Base-by-base conservation (phyloP, 2,888 invertebrate species). In the Drosophila vallismaia region DNA sequence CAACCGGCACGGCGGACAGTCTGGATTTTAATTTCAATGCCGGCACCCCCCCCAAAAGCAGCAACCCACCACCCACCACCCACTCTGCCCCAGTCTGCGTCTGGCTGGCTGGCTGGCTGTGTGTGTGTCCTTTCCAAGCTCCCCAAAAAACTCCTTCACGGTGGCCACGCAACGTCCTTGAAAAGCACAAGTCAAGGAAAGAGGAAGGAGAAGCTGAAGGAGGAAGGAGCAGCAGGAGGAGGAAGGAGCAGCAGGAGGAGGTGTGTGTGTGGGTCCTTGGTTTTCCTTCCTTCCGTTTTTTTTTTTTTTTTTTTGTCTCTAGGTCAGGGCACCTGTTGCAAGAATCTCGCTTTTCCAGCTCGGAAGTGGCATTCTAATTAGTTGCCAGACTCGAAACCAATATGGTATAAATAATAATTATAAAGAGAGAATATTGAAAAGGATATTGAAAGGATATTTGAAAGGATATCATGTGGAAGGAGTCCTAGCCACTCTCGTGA, bases 11-110 rank as follows among this genome's bases (percentile, higher is more conserved):
- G 36, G 36, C 53, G 73, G 69, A 58, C 75, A 78, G 71, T 51
- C 59, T 56, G 54, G 57, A 76, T 75, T 83, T 83, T 86, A 75
- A 86, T 80, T 86, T 86, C 54, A 67, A 67, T 51, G 70, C 49
- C 54, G 28, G 19, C 24, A 42, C 12, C 9, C 19, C 56, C 28
- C 45, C 59, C 56, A 45, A 26, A 3, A 8, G 3, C 8, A 44
- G n/a, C 19, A 9, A 42, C 42, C 42, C 42, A n/a, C 10, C 12
- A 68, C 48, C 68, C 56, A 28, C 28, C 28, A 28, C 28, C 28
- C 28, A 28, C 28, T 19, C 19, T 19, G 28, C 28, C 28, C 28
- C 28, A 28, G 53, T 53, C 26, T 40, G 19, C 19, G 19, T 19
- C 19, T 19, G 19, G 19, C 19, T 19, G 19, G 19, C 19, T 19